Evolutionary conservation across 2,113 vertebrate species (phyloP).

Genomic region (Bubo blakistoni): DNA sequence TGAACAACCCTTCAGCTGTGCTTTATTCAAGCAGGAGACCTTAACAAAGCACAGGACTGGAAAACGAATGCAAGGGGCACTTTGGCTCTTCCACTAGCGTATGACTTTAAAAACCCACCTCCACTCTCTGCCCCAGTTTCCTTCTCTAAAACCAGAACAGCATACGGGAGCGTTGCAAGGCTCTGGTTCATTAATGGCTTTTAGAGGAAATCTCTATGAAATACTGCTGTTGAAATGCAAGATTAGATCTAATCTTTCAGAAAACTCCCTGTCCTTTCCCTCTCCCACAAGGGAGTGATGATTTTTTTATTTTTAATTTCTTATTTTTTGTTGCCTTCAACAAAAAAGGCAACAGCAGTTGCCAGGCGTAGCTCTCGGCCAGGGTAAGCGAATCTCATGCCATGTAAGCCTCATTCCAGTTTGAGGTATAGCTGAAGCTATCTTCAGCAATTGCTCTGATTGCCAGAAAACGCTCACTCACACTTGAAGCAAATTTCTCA

Average conservation of each 20-base stretch:
- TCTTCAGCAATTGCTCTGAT: neutral
- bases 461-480: neutral
- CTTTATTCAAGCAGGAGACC: neutral
- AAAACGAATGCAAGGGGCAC: neutral
- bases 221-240: neutral
- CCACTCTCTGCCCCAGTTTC: neutral
- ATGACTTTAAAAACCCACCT: neutral
- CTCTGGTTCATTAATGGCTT: neutral
- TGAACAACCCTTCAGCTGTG: neutral
- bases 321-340: neutral
- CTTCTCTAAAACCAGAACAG: neutral
- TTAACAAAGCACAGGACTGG: neutral
- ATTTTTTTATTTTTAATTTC: neutral
- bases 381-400: neutral
- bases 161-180: neutral
- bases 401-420: neutral
- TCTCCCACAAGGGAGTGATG: neutral
- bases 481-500: neutral
- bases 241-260: neutral
- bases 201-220: neutral
- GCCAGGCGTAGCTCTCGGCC: neutral
- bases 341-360: neutral
- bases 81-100: neutral
- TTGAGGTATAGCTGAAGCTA: neutral
- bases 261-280: neutral